These are phyloP conservation scores for Taenaris catops DNA, from an alignment of 2,888 invertebrate genomes.

Conservation along the genomic window DNA sequence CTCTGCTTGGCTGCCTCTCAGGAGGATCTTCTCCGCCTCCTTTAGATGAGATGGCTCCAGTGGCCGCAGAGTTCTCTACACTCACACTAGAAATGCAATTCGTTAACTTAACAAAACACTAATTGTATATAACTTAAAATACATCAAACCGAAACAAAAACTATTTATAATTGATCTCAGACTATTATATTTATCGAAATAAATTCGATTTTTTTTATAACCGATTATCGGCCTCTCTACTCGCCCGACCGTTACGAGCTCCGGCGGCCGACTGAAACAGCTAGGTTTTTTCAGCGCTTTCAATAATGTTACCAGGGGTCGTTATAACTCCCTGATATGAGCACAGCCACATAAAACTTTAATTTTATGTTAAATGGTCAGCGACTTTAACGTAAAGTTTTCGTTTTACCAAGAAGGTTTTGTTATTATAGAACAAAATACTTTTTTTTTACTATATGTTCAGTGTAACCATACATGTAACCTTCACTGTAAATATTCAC, in stretches of 20 bases:
- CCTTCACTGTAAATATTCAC: too few species aligned
- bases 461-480: too few species aligned
- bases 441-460: too few species aligned
- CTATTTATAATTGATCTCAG: conserved; percentile 16
- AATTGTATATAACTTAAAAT: conserved; percentile 18
- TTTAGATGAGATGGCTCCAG: too few species aligned
- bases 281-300: conserved; percentile 26
- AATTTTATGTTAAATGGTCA: too few species aligned
- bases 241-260: conserved; percentile 35
- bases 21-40: too few species aligned
- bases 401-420: too few species aligned
- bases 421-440: too few species aligned
- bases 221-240: conserved; percentile 6
- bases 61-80: too few species aligned
- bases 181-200: conserved; percentile 20
- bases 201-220: conserved; percentile 18
- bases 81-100: conserved; percentile 13
- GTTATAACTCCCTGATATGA: conserved; percentile 11
- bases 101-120: conserved; percentile 10
- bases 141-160: conserved; percentile 21
- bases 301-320: conserved; percentile 15
- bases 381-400: too few species aligned
- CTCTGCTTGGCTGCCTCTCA: too few species aligned
- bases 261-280: conserved; percentile 57
- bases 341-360: too few species aligned